phyloP scores from a whole-genome alignment of 2,888 invertebrate genomes.

The Allacma fusca region DNA sequence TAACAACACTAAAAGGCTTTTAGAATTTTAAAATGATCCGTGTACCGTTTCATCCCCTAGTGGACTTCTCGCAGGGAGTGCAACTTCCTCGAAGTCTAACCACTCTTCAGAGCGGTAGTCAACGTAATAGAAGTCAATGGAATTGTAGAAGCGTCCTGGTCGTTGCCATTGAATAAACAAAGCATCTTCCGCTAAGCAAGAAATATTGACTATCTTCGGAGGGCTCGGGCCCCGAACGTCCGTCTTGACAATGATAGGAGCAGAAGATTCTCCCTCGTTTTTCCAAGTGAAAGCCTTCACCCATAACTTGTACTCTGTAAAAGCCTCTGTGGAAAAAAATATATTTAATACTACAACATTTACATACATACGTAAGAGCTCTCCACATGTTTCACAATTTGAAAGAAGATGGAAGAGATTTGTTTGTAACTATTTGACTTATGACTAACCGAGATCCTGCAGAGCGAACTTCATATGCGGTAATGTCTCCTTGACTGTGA shows the following conservation, averaged over 20 bases:
- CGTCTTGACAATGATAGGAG: conserved; percentile 77
- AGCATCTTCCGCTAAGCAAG: conserved; percentile 80
- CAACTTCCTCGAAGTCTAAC: conserved; percentile 66
- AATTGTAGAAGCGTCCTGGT: conserved; percentile 78
- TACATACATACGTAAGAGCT: too few species aligned
- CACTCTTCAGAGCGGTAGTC: conserved; percentile 67
- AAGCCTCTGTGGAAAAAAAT: conserved; percentile 85
- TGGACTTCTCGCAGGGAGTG: conserved; percentile 63
- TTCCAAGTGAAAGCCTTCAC: conserved; percentile 80
- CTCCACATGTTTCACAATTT: too few species aligned
- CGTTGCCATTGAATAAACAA: conserved; percentile 87
- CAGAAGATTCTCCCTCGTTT: conserved; percentile 79
- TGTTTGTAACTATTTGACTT: too few species aligned
- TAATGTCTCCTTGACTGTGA: conserved; percentile 66
- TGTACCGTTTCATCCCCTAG: conserved; percentile 59
- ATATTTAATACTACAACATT: too few species aligned
- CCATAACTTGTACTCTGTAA: conserved; percentile 85
- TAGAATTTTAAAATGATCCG: too few species aligned
- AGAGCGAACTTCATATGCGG: conserved; percentile 68
- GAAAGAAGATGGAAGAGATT: too few species aligned
- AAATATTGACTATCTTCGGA: conserved; percentile 81
- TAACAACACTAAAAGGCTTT: too few species aligned
- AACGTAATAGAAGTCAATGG: conserved; percentile 81
- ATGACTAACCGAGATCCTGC: conserved; percentile 74
- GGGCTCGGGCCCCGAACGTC: conserved; percentile 85